Evolutionary conservation across 2,113 vertebrate species (phyloP), one percentile per base, ranked within the genome.

Genomic region (Gallinago jamesoni): DNA sequence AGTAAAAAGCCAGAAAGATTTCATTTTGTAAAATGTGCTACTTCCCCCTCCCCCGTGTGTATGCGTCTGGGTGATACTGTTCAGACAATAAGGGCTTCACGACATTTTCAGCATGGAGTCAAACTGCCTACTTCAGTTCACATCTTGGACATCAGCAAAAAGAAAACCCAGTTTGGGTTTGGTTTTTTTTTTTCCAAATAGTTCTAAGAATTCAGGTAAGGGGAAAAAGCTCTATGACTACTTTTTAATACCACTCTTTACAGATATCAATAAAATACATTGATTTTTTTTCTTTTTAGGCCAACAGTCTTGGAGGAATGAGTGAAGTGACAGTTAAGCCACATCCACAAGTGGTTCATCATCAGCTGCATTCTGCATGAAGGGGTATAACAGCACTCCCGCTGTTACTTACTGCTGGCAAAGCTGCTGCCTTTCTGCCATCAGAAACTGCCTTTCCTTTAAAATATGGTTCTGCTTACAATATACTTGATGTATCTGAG

Each of bases 391-490:
- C 30, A 81, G 47, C 47, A 20, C 48, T 88, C 70, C 23, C 6
- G 11, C 28, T 66, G 14, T 13, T 67, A 14, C 4, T 12, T 39
- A 20, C 8, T 7, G 9, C 31, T 1, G 0, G 19, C 57, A 47
- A 81, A 85, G 30, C 33, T 60, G 80, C 39, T 76, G 70, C 39
- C 48, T 73, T 83, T 55, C 63, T 56, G 33, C 53, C 56, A 20
- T 9, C 35, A 43, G 64, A 8, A 80, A 2, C 24, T 24, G 24
- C 21, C 43, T 67, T 43, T 50, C 60, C 3, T 22, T 62, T 53
- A 53, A 91, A 85, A 55, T 23, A 37, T 2, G 8, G 4, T 37
- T 89, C 60, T 1, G 6, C 31, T 84, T 69, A 69, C 18, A 57
- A 7, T 21, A n/a, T 3, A 28, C 25, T 41, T 70, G 28, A 48